Percentiles rank a stretch among this genome's conserved stretches.
phyloP scores from a whole-genome alignment of 2,888 invertebrate genomes.

The Callinectes sapidus region DNA sequence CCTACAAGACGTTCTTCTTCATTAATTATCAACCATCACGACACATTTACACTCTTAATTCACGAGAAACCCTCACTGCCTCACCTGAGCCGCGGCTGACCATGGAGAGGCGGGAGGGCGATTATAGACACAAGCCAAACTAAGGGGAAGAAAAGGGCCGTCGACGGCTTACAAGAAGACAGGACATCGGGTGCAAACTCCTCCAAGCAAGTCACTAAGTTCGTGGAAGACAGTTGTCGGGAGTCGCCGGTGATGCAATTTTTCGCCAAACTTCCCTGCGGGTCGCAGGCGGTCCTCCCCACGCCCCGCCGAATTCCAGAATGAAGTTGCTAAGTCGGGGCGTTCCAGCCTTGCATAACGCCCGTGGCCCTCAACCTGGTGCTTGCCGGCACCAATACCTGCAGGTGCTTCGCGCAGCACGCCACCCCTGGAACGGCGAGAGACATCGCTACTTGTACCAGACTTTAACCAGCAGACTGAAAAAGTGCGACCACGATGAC shows the following conservation, averaged over 20 bases:
- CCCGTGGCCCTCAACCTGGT: neutral
- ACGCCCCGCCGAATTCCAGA: conserved; percentile 45
- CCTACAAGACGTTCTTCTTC: conserved; percentile 44
- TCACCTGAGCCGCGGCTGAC: neutral
- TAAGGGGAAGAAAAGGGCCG: neutral
- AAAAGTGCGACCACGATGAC: neutral
- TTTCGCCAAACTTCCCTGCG: conserved; percentile 54
- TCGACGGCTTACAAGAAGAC: neutral
- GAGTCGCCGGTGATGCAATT: conserved; percentile 60
- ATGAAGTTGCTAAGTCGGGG: conserved; percentile 48
- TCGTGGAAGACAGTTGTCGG: conserved; percentile 55
- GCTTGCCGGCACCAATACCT: conserved; percentile 1
- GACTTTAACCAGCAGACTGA: neutral
- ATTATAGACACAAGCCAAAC: neutral
- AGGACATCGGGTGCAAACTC: conserved; percentile 40
- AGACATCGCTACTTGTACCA: neutral
- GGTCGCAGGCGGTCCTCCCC: conserved; percentile 29
- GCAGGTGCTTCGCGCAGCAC: neutral
- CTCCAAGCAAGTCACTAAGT: conserved; percentile 54
- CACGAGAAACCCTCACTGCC: neutral
- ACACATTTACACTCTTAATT: conserved; percentile 49
- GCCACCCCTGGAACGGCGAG: neutral
- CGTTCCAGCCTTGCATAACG: conserved; percentile 35
- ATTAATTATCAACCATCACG: conserved; percentile 49
- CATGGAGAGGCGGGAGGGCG: neutral